Evolutionary conservation across 2,797 vertebrate genomes (phyloP), one percentile per base, ranked within the genome.

Genomic region (Apogon hyalosoma): DNA sequence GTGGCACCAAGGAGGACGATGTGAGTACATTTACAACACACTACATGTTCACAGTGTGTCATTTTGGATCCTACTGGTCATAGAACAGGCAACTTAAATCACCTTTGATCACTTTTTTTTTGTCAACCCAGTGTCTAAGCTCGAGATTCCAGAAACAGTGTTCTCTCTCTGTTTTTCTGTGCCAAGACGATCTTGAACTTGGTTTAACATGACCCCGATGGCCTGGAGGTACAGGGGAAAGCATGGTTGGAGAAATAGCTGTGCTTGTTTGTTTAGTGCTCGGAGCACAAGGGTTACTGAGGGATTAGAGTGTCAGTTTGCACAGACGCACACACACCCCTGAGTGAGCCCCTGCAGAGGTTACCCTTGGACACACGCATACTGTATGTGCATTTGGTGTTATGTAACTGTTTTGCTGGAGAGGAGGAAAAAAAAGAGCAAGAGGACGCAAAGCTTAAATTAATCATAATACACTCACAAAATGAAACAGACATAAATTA

Each of bases 1-100:
- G 97, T 14, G 97, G 97, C 85, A 99, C 97, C 67, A 99, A 98
- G 88, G 97, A 99, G 82, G 97, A 99, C 36, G 97, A 99, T 75
- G 97, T 98, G 92, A 97, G 97, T 96, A 49, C 21, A 61, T 33
- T 12, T 11, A 48, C 54, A 16, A 40, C 14, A 10, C 14, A 3
- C 40, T 11, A 11, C 12, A 2, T 18, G 18, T 49, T 69, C 41
- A 41, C 47, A 16, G 14, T 60, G 50, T 38, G 54, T 54, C 46
- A 47, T 53, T 53, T 57, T 67, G 59, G 57, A 42, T 55, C 39
- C 58, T 55, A 63, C 41, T 38, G 39, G 15, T 65, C 15, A 16
- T 24, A 47, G 38, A 31, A 28, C 38, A 15, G 36, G 49, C 16
- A 13, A 55, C 53, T 66, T n/a, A 3, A 18, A 54, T 51, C 69